phyloP scores from a whole-genome alignment of 2,113 vertebrate genomes.

The Rhynchopsitta pachyrhyncha region DNA sequence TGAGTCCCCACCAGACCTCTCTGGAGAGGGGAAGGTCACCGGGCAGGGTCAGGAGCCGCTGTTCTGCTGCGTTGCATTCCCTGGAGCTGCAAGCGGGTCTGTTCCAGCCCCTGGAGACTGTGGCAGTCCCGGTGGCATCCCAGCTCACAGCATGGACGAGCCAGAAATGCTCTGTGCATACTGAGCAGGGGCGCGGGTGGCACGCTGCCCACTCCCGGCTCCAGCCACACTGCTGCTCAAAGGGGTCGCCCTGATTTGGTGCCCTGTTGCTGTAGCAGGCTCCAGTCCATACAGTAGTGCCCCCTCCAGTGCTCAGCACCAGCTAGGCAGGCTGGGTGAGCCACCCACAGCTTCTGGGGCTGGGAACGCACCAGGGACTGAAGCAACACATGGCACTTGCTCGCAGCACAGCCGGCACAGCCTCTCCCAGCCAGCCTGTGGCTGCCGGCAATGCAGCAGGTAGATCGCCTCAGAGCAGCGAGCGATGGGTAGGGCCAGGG shows the following conservation, averaged over 20 bases:
- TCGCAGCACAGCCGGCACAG: slow-evolving; percentile 1
- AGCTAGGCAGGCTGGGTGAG: fast-evolving
- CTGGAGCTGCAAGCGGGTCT: neutral
- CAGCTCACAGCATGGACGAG: neutral
- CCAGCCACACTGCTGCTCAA: neutral
- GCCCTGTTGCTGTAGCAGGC: neutral
- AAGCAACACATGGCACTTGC: slow-evolving; percentile 52
- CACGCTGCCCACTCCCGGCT: neutral
- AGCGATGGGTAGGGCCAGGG: neutral
- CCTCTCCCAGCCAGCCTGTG: neutral
- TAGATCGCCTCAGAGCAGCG: fast-evolving
- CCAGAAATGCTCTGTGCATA: neutral
- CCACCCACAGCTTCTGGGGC: neutral
- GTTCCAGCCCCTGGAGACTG: neutral
- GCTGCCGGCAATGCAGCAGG: neutral
- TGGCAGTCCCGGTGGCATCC: neutral
- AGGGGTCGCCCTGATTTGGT: neutral
- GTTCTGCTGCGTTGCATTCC: neutral
- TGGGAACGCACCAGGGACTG: neutral
- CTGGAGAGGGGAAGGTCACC: neutral
- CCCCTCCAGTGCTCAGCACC: neutral
- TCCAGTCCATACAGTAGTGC: neutral
- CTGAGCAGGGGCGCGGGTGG: neutral
- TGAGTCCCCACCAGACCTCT: neutral
- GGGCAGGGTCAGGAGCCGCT: fast-evolving